phyloP scores from a whole-genome alignment of 1,140 invertebrate species.

The Drosophila pachea region DNA sequence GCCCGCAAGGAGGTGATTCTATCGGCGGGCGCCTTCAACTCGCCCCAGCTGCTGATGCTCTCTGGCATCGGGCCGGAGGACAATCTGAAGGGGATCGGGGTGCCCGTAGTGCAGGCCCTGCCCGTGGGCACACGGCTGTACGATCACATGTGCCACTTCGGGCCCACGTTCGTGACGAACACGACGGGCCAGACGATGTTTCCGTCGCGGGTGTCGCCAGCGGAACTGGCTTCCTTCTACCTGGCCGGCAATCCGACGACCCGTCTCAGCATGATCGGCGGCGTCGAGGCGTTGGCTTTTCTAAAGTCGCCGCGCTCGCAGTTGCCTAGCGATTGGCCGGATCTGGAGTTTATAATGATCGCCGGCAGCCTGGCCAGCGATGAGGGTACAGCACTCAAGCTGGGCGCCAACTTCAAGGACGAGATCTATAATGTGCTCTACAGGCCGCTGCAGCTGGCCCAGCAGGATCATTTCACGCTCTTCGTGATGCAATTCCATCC shows the following conservation, averaged over 20 bases:
- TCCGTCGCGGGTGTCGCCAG: constrained; percentile 62
- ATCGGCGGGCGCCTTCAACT: constrained; percentile 87
- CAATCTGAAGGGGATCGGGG: constrained; percentile 83
- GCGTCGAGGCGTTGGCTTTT: constrained; percentile 84
- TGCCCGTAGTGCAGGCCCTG: constrained; percentile 83
- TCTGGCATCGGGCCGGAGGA: constrained; percentile 87
- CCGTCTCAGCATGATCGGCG: constrained; percentile 79
- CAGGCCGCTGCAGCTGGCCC: constrained; percentile 80
- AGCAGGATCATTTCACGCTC: constrained; percentile 83
- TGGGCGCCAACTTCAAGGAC: constrained; percentile 81
- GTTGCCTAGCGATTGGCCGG: constrained; percentile 81
- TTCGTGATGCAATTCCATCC: constrained; percentile 87
- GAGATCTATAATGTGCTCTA: constrained; percentile 82
- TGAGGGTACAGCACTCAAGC: constrained; percentile 81
- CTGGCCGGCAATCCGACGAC: constrained; percentile 80
- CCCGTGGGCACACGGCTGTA: constrained; percentile 86
- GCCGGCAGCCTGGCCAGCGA: constrained; percentile 83
- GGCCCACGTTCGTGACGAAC: constrained; percentile 82
- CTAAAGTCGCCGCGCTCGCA: constrained; percentile 82
- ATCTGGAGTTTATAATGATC: constrained; percentile 83
- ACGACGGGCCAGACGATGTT: constrained; percentile 72
- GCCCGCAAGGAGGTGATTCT: constrained; percentile 85
- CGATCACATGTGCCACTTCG: constrained; percentile 86
- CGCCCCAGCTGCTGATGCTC: constrained; percentile 89
- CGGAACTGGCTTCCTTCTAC: constrained; percentile 79